Conservation (phyloP, 2,888 invertebrate genomes). For the Drosophila parthenogenetica region DNA sequence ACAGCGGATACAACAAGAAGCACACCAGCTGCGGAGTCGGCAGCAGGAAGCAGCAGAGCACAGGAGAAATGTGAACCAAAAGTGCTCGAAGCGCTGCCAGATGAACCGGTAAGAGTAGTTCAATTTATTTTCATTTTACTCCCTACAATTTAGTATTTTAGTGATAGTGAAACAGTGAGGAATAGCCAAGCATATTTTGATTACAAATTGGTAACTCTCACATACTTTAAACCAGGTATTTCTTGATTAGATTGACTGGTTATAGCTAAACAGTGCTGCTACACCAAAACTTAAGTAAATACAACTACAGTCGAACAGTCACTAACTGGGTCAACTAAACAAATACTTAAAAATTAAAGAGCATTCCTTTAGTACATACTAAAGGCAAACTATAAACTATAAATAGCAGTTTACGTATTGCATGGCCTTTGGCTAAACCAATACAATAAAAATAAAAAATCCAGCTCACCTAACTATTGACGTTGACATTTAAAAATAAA, state of each 20-base stretch:
- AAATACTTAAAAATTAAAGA: slow-evolving; percentile 2
- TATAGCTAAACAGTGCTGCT: not conserved
- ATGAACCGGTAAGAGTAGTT: slow-evolving; percentile 83
- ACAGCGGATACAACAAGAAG: slow-evolving; percentile 20
- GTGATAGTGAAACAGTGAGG: not conserved
- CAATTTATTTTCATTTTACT: not conserved
- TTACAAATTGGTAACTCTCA: too few species aligned
- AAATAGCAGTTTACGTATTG: slow-evolving; percentile 6
- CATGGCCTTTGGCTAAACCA: slow-evolving; percentile 1
- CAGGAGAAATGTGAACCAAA: slow-evolving; percentile 83
- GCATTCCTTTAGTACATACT: not conserved
- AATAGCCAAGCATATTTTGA: too few species aligned
- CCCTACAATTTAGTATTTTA: not conserved
- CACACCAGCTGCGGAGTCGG: slow-evolving; percentile 15
- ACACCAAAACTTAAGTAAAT: too few species aligned
- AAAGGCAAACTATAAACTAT: not conserved
- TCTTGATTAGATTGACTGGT: too few species aligned
- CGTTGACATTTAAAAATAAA: slow-evolving; percentile 11
- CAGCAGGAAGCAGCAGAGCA: slow-evolving; percentile 41
- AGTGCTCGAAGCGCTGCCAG: slow-evolving; percentile 83
- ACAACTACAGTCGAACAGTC: not conserved
- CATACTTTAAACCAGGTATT: too few species aligned
- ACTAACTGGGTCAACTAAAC: not conserved
- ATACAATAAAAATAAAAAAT: not conserved
- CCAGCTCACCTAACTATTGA: slow-evolving; percentile 9